Conservation (phyloP, 2,113 vertebrate species). For the Apodemus speciosus region DNA sequence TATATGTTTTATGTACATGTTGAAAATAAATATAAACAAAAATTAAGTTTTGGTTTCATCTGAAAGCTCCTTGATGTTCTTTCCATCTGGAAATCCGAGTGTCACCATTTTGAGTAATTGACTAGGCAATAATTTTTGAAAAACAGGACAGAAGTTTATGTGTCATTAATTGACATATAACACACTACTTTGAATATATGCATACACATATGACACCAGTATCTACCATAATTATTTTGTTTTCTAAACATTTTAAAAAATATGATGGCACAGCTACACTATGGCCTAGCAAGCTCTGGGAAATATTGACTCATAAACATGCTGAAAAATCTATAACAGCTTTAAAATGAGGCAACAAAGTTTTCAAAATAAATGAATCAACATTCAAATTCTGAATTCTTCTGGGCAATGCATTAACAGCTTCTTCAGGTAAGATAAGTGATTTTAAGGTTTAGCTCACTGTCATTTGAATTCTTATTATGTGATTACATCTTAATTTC, state of each 20-base stretch:
- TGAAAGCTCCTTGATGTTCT: neutral
- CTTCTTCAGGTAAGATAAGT: slow-evolving; percentile 18
- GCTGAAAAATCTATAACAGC: neutral
- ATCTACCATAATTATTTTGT: neutral
- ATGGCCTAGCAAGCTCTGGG: neutral
- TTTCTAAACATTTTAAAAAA: neutral
- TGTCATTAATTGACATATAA: neutral
- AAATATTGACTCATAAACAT: neutral
- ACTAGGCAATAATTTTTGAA: neutral
- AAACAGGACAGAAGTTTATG: neutral
- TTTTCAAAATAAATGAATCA: neutral
- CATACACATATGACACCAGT: neutral
- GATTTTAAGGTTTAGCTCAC: slow-evolving; percentile 22
- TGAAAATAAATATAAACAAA: neutral
- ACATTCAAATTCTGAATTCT: neutral
- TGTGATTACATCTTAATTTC: slow-evolving; percentile 53
- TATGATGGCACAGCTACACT: neutral
- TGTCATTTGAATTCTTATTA: neutral
- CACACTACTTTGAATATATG: neutral
- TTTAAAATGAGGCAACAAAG: neutral
- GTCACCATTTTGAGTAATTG: neutral
- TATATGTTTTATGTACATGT: neutral
- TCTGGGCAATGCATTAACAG: neutral
- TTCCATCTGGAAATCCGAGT: neutral
- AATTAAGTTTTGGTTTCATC: neutral